Conservation (phyloP, 2,888 invertebrate species). For the Cheilosia soror region DNA sequence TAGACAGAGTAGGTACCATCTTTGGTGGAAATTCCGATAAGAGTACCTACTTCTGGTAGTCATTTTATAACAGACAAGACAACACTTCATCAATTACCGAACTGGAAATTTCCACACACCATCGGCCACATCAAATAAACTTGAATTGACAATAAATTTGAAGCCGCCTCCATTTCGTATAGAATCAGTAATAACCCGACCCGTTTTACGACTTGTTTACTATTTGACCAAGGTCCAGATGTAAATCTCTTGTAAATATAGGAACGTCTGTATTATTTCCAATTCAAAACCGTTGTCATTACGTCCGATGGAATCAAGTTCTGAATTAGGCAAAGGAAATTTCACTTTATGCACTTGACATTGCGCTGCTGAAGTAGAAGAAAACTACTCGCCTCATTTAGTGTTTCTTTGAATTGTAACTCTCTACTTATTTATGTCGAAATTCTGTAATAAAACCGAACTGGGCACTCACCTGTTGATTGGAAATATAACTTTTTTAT, state of each 20-base stretch:
- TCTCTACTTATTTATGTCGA: background rate
- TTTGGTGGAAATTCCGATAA: conserved; percentile 18
- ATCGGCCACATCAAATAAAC: too few relatives aligned
- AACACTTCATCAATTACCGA: background rate
- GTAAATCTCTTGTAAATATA: conserved; percentile 22
- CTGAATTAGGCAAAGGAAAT: conserved; percentile 25
- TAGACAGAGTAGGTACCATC: too few relatives aligned
- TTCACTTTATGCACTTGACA: conserved; percentile 70
- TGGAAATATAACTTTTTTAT: background rate
- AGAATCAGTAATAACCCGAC: background rate
- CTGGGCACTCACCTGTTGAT: conserved; percentile 68
- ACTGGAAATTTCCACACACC: conserved; percentile 46
- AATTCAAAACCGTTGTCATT: conserved; percentile 3
- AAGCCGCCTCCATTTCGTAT: background rate
- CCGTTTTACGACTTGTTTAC: conserved; percentile 37
- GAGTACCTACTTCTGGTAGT: conserved; percentile 9
- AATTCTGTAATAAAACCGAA: background rate
- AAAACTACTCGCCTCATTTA: conserved; percentile 16
- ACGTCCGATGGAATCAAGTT: background rate
- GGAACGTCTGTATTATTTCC: background rate
- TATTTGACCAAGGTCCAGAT: conserved; percentile 3
- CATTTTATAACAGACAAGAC: background rate
- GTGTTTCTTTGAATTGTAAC: conserved; percentile 34
- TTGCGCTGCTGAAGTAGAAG: conserved; percentile 25
- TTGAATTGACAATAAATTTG: background rate